Conservation (phyloP, 2,888 invertebrate species). For the Oxytorus armatus region DNA sequence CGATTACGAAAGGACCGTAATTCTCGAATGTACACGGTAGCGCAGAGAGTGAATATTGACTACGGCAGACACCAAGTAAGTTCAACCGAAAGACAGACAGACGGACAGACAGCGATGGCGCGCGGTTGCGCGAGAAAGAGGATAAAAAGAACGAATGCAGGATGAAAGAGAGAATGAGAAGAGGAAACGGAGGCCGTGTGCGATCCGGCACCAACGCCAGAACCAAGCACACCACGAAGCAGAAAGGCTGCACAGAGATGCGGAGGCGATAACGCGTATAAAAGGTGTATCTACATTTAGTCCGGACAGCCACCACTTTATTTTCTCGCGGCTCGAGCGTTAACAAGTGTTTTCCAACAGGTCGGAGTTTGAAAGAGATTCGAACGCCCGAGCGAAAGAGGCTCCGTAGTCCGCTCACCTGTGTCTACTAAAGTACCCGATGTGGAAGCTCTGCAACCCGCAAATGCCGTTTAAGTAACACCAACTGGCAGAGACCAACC, state of each 20-base stretch:
- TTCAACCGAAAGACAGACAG: conserved; percentile 54
- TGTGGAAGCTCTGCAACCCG: conserved; percentile 65
- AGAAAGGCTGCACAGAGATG: conserved; percentile 69
- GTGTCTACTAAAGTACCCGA: conserved; percentile 51
- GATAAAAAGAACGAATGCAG: conserved; percentile 21
- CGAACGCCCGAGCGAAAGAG: conserved; percentile 61
- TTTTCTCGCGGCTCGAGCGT: conserved; percentile 76
- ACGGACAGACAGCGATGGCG: conserved; percentile 40
- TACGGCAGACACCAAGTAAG: conserved; percentile 58
- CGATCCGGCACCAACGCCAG: conserved; percentile 72
- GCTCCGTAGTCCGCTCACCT: conserved; percentile 29
- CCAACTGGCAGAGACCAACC: conserved; percentile 34
- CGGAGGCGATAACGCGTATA: conserved; percentile 81
- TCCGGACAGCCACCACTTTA: conserved; percentile 82
- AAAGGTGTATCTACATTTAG: conserved; percentile 82
- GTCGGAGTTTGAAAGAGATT: conserved; percentile 67
- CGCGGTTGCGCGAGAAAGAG: conserved; percentile 49
- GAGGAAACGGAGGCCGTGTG: conserved; percentile 69
- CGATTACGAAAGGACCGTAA: conserved; percentile 43
- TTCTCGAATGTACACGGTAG: conserved; percentile 33
- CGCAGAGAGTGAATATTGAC: conserved; percentile 8
- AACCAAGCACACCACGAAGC: conserved; percentile 61
- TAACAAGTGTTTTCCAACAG: conserved; percentile 83
- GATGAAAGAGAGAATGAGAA: conserved; percentile 43
- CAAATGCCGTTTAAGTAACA: conserved; percentile 55